phyloP scores from a whole-genome alignment of 2,888 invertebrate genomes.

The Tubulanus polymorphus region DNA sequence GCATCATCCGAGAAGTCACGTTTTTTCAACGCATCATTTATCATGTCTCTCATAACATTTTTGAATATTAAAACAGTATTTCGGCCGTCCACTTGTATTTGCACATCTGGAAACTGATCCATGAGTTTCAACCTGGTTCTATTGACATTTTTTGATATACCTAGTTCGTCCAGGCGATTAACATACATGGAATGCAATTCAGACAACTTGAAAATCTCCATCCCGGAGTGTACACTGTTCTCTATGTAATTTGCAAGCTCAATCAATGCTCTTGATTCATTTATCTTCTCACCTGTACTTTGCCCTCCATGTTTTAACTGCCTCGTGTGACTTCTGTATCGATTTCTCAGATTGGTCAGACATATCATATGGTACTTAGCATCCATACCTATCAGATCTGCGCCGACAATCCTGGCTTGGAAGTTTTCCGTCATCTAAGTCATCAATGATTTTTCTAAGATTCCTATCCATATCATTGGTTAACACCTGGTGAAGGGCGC shows the following conservation, averaged over 20 bases:
- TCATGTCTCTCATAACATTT: not conserved
- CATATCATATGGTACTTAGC: constrained; percentile 7
- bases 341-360: constrained; percentile 9
- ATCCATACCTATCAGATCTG: constrained; percentile 7
- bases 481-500: not conserved
- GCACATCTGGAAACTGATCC: not conserved
- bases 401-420: not conserved
- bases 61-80: not conserved
- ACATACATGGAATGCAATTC: not conserved
- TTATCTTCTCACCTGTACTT: not conserved
- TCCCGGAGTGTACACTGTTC: not conserved
- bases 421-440: not conserved
- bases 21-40: not conserved
- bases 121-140: not conserved
- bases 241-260: not conserved
- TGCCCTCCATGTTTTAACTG: too few relatives aligned
- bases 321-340: constrained; percentile 3
- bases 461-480: not conserved
- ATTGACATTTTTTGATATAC: not conserved
- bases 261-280: not conserved
- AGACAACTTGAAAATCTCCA: not conserved
- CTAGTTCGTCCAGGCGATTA: not conserved
- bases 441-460: not conserved
- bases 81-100: not conserved
- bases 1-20: not conserved